These are phyloP conservation scores for Isoperla grammatica DNA, from an alignment of 2,888 invertebrate species.

Conservation along the genomic window DNA sequence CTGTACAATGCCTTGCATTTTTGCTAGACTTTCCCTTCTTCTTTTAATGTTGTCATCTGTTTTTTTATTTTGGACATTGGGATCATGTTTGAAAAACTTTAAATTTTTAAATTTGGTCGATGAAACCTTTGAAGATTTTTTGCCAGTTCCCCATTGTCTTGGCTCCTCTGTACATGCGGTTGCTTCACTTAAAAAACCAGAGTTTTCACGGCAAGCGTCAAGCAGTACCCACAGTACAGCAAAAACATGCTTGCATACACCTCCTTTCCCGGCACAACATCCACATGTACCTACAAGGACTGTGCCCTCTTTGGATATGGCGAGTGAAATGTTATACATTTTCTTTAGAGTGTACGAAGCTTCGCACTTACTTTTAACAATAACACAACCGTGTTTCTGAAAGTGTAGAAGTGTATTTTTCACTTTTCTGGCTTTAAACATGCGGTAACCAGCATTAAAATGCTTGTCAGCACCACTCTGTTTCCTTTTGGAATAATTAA, in stretches of 20 bases:
- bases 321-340: no score
- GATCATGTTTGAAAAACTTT: neutral
- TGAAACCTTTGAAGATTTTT: neutral
- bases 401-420: no score
- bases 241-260: slow-evolving; percentile 4
- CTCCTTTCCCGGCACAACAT: neutral
- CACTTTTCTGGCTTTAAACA: no score
- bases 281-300: no score
- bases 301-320: no score
- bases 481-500: no score
- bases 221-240: neutral
- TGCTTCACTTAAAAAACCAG: neutral
- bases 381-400: no score
- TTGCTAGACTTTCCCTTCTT: neutral
- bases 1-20: no score
- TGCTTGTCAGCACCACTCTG: no score
- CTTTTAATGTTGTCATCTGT: neutral
- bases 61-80: neutral
- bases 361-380: no score
- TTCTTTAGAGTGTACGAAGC: no score
- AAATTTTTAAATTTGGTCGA: neutral
- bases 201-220: neutral
- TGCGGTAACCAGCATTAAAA: no score
- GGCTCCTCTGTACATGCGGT: neutral
- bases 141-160: slow-evolving; percentile 1